Conservation (phyloP, 2,888 invertebrate genomes). For the Amphipoea oculea region DNA sequence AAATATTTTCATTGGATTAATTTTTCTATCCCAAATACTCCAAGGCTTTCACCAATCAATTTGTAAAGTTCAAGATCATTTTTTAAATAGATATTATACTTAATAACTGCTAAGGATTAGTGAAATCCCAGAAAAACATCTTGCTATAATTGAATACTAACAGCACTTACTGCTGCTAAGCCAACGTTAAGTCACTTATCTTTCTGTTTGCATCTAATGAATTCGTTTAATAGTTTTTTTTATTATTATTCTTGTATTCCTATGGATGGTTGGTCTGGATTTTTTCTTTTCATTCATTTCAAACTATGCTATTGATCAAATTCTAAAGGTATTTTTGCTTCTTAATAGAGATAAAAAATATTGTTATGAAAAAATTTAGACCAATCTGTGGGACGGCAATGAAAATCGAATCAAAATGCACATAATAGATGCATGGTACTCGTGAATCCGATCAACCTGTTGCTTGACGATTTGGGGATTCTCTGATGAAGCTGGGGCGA, state of each 20-base stretch:
- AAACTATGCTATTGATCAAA: background rate
- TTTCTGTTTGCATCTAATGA: constrained; percentile 27
- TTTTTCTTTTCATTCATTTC: background rate
- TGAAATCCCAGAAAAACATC: constrained; percentile 13
- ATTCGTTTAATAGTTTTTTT: constrained; percentile 28
- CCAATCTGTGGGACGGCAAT: background rate
- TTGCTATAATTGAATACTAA: constrained; percentile 45
- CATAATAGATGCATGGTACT: constrained; percentile 29
- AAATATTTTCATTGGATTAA: background rate
- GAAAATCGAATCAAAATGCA: constrained; percentile 37
- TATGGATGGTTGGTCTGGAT: background rate
- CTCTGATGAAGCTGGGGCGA: constrained; percentile 42
- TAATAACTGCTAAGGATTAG: constrained; percentile 22
- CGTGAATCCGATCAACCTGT: constrained; percentile 65
- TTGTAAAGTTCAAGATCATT: constrained; percentile 7
- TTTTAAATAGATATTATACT: constrained; percentile 19
- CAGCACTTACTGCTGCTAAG: constrained; percentile 28
- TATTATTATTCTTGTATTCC: constrained; percentile 8
- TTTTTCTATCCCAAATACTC: background rate
- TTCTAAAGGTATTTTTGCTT: constrained; percentile 1
- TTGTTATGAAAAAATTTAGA: background rate
- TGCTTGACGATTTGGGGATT: constrained; percentile 63
- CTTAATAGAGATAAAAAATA: background rate
- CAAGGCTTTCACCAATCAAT: constrained; percentile 4
- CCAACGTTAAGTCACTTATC: constrained; percentile 22